A percentile compares a stretch with the other conserved stretches of the same genome.
These are phyloP conservation scores for Papilio demoleus DNA, from an alignment of 2,888 invertebrate genomes.

Conservation along the genomic window DNA sequence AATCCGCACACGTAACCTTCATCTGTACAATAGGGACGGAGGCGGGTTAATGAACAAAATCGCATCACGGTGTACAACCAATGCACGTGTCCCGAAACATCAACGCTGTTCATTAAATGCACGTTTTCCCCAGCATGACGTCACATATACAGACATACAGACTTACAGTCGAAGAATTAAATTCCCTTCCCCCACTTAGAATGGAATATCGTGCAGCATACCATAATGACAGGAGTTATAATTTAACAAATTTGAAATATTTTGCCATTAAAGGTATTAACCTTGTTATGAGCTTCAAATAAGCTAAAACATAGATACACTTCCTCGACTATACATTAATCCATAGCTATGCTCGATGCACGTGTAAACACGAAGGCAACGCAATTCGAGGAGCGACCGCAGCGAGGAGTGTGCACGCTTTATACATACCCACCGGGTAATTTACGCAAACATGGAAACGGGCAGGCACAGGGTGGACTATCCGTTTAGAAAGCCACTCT, in stretches of 20 bases:
- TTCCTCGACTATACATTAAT: constrained; percentile 28
- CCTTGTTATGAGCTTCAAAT: background rate
- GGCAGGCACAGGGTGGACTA: constrained; percentile 43
- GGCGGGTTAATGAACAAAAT: constrained; percentile 45
- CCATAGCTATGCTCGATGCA: constrained; percentile 32
- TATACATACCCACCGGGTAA: constrained; percentile 66
- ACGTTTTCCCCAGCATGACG: background rate
- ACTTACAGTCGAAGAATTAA: background rate
- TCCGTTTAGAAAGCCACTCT: constrained; percentile 19
- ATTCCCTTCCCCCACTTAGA: background rate
- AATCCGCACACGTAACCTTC: constrained; percentile 36
- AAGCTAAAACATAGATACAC: background rate
- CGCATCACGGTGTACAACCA: constrained; percentile 42
- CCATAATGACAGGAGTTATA: background rate
- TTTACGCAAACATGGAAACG: constrained; percentile 67
- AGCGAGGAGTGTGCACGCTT: constrained; percentile 53
- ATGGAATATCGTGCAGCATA: background rate
- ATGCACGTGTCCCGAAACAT: constrained; percentile 40
- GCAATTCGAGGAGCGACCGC: constrained; percentile 65
- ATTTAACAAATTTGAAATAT: background rate
- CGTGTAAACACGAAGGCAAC: constrained; percentile 40
- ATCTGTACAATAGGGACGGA: constrained; percentile 30
- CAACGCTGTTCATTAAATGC: constrained; percentile 26
- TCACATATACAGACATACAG: background rate
- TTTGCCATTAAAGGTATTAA: no score